These are phyloP conservation scores for Oreochromis spilurus DNA, from an alignment of 2,113 vertebrate species.

Conservation along the genomic window DNA sequence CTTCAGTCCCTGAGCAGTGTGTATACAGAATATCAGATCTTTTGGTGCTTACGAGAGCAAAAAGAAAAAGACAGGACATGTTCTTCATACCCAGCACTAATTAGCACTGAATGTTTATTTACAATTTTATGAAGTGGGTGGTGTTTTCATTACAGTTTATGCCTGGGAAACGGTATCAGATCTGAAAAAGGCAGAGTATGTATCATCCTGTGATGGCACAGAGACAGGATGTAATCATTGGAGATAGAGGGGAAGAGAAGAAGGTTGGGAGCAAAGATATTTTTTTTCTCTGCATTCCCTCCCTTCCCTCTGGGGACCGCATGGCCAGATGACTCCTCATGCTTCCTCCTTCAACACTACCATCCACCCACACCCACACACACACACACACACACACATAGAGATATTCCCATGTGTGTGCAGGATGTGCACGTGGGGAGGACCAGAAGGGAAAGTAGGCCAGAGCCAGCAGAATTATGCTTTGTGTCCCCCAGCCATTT, in stretches of 20 bases:
- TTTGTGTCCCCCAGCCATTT: constrained; percentile 12
- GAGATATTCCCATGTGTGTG: neutral
- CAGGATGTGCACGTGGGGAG: neutral
- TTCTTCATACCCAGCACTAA: neutral
- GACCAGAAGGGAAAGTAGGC: neutral
- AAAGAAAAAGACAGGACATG: neutral
- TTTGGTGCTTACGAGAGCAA: neutral
- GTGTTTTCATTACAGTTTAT: constrained; percentile 10
- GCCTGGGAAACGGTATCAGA: neutral
- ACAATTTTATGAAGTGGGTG: neutral
- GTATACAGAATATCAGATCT: neutral
- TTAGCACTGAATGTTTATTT: constrained; percentile 27
- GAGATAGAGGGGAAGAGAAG: neutral
- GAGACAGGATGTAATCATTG: constrained; percentile 4
- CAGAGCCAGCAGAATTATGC: neutral
- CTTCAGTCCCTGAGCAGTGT: neutral
- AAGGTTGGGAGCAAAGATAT: constrained; percentile 4
- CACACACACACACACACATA: neutral
- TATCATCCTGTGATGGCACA: neutral
- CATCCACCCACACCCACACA: neutral
- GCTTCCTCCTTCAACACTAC: neutral
- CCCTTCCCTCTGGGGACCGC: constrained; percentile 21
- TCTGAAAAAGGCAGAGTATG: neutral
- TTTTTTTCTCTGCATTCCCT: constrained; percentile 19
- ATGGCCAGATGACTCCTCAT: neutral